Percentiles rank a stretch among this genome's conserved stretches.
Evolutionary conservation across 2,888 invertebrate genomes (phyloP).

Genomic region (Aphelenchoides bicaudatus): DNA sequence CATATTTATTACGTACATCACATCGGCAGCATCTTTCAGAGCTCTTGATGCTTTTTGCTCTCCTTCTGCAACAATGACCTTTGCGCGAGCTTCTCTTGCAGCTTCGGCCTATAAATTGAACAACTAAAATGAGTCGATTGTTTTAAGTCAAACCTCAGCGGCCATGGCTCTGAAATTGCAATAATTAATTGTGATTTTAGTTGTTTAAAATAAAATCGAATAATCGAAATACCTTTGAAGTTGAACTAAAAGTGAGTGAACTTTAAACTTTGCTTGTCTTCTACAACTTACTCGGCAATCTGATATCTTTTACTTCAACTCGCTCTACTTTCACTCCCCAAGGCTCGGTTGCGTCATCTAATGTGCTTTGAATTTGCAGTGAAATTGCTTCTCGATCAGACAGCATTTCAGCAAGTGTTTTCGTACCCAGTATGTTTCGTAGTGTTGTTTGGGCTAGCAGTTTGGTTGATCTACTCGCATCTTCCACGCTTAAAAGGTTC

Average conservation of each 20-base stretch:
- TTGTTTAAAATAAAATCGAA: no score
- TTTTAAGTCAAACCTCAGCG: conserved; percentile 72
- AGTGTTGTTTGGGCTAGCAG: conserved; percentile 64
- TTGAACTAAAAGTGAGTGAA: no score
- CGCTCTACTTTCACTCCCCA: conserved; percentile 65
- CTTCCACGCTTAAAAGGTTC: conserved; percentile 38
- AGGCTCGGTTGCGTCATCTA: conserved; percentile 64
- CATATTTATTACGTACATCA: conserved; percentile 63
- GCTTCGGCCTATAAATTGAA: conserved; percentile 69
- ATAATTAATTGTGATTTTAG: no score
- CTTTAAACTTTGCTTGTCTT: no score
- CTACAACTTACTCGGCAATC: no score
- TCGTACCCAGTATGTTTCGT: conserved; percentile 86
- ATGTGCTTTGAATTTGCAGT: conserved; percentile 59
- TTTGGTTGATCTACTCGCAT: conserved; percentile 37
- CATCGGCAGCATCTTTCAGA: conserved; percentile 88
- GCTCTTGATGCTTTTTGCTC: conserved; percentile 80
- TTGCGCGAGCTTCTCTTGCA: conserved; percentile 73
- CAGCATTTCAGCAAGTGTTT: conserved; percentile 90
- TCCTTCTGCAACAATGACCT: conserved; percentile 90
- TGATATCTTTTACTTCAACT: conserved; percentile 69
- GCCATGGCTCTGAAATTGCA: conserved; percentile 78
- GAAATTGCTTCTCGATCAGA: conserved; percentile 92
- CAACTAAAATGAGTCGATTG: background rate
- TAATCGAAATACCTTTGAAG: conserved; percentile 73